Evolutionary conservation across 2,797 vertebrate genomes (phyloP), one percentile per base, ranked within the genome.

Genomic region (Spea hammondii): DNA sequence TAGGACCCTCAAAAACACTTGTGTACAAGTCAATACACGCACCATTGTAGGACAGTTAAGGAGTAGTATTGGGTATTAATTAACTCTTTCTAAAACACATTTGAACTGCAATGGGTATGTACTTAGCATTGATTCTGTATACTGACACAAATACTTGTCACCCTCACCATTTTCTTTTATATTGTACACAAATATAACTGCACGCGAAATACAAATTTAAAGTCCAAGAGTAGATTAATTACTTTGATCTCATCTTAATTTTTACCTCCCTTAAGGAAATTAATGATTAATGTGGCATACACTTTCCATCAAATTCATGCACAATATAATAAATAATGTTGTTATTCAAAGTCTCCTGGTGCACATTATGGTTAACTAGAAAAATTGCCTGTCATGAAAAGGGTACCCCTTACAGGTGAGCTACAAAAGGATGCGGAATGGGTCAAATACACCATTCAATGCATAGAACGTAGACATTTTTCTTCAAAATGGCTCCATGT

Each of bases 301-400:
- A 32, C 59, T 10, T 62, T 62, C 10, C 59, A 62, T 62, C 59
- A 62, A 32, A 62, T 17, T 62, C 12, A 62, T 32, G 59, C 5
- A 62, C 59, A 32, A n/a, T 32, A 62, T 62, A 62, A 62, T 62
- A 62, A 62, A 62, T 62, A 62, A 17, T 62, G 13, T 62, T 62
- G 59, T 32, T 62, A 62, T 6, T 62, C 59, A 32, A 62, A 62
- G 59, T 62, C 59, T 62, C 59, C 59, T 62, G 59, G 32, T 17
- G 32, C 59, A 8, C 9, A 17, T 62, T 62, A 62, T 62, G 32
- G 5, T 62, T 32, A 62, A 17, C 9, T 17, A 62, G 59, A 62
- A 62, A 17, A 32, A 62, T 62, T 62, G 59, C 59, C 59, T 62
- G 59, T 62, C 59, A 32, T 1, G 14, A 6, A 62, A 17, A 57